Conservation (phyloP, 2,113 vertebrate genomes). For the Rhea pennata region DNA sequence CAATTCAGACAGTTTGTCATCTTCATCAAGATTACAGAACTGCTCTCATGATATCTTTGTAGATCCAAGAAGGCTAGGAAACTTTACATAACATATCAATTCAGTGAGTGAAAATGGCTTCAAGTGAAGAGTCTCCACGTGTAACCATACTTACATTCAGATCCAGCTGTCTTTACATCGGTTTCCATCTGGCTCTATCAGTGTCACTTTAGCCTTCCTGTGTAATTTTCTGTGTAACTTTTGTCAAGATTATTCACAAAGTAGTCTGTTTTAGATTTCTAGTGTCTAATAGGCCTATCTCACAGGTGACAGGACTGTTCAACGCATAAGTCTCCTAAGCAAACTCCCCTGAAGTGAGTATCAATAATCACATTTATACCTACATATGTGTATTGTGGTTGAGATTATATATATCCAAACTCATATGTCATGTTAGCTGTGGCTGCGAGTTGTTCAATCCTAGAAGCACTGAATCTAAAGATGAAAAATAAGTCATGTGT, state of each 20-base stretch:
- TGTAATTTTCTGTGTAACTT: not conserved
- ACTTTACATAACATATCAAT: not conserved
- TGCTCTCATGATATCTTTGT: not conserved
- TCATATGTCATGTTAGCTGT: not conserved
- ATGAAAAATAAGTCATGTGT: not conserved
- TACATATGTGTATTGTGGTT: not conserved
- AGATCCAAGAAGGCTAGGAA: not conserved
- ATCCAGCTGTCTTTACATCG: not conserved
- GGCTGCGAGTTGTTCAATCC: not conserved
- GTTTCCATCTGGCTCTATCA: not conserved
- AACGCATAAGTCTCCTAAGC: not conserved
- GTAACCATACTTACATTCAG: not conserved
- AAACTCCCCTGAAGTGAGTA: slow-evolving; percentile 15
- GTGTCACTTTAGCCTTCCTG: not conserved
- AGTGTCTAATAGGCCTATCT: slow-evolving; percentile 23
- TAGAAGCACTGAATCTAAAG: not conserved
- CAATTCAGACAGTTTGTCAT: not conserved
- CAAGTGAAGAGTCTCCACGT: not conserved
- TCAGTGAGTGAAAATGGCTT: not conserved
- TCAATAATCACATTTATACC: not conserved
- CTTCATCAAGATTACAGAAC: not conserved
- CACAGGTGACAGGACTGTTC: not conserved
- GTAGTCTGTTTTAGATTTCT: slow-evolving; percentile 42
- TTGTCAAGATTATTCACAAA: slow-evolving; percentile 43
- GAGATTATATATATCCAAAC: accelerated